phyloP scores from a whole-genome alignment of 2,888 invertebrate genomes.

The Lepidochitona cinerea region DNA sequence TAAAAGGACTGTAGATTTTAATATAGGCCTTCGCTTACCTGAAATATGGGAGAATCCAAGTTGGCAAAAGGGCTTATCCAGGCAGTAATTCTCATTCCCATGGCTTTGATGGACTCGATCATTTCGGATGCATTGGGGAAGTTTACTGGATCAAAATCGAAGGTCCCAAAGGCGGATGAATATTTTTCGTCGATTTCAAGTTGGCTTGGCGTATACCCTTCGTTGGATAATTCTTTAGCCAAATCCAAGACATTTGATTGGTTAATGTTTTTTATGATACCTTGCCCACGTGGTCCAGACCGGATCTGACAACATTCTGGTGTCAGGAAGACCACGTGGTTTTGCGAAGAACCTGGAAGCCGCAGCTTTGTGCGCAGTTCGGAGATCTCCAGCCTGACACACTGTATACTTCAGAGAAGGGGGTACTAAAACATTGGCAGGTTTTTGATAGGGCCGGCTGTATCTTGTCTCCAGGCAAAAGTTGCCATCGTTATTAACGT shows the following conservation, averaged over 20 bases:
- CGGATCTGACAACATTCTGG: constrained; percentile 82
- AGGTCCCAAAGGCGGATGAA: constrained; percentile 89
- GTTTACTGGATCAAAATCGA: constrained; percentile 77
- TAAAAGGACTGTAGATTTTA: too few species aligned
- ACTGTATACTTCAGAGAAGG: constrained; percentile 75
- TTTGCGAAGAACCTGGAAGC: constrained; percentile 76
- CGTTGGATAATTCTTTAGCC: constrained; percentile 37
- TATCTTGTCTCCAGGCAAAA: constrained; percentile 48
- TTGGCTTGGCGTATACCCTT: constrained; percentile 52
- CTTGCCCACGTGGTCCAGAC: constrained; percentile 92
- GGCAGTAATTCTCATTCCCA: constrained; percentile 34
- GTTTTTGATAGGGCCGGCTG: constrained; percentile 40
- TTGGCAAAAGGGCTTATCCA: constrained; percentile 50
- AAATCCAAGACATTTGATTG: constrained; percentile 69
- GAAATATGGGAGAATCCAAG: constrained; percentile 76
- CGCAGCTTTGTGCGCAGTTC: constrained; percentile 78
- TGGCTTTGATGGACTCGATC: constrained; percentile 16
- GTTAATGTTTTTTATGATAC: constrained; percentile 79
- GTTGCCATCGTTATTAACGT: constrained; percentile 73
- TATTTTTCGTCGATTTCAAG: constrained; percentile 85
- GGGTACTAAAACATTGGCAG: background rate
- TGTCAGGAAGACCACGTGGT: constrained; percentile 73
- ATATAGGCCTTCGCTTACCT: background rate
- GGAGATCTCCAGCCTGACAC: constrained; percentile 77
- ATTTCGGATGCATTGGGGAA: constrained; percentile 43